Conservation (phyloP, 2,888 invertebrate genomes). For the Chrysomela aeneicollis region DNA sequence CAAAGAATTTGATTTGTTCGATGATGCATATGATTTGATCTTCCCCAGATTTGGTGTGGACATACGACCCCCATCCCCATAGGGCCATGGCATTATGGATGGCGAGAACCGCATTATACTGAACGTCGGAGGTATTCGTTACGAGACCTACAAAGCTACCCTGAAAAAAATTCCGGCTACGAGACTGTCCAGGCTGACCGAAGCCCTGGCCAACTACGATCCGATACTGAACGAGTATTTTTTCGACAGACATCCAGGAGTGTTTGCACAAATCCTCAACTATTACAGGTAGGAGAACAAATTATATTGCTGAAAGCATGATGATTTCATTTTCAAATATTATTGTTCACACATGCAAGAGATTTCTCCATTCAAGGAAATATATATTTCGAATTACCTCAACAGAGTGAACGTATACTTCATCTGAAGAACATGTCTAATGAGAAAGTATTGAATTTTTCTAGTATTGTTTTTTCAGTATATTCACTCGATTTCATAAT, state of each 20-base stretch:
- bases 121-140: constrained; percentile 89
- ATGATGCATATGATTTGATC: no score
- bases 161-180: constrained; percentile 91
- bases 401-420: no score
- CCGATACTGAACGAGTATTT: constrained; percentile 90
- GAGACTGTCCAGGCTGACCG: constrained; percentile 80
- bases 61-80: constrained; percentile 20
- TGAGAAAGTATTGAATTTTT: no score
- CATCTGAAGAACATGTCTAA: no score
- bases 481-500: no score
- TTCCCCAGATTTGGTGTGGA: constrained; percentile 11
- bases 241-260: constrained; percentile 87
- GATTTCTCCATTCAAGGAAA: no score
- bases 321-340: neutral
- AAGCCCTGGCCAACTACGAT: constrained; percentile 89
- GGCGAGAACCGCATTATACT: constrained; percentile 93
- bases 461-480: no score
- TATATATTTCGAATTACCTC: no score
- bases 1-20: no score
- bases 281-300: constrained; percentile 72
- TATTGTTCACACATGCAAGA: no score
- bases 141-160: constrained; percentile 81
- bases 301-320: constrained; percentile 40
- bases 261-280: constrained; percentile 88
- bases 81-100: constrained; percentile 69